Evolutionary conservation across 37 sponge, comb jelly and placozoan genomes (phyloP).

Genomic region (Agelas oroides): DNA sequence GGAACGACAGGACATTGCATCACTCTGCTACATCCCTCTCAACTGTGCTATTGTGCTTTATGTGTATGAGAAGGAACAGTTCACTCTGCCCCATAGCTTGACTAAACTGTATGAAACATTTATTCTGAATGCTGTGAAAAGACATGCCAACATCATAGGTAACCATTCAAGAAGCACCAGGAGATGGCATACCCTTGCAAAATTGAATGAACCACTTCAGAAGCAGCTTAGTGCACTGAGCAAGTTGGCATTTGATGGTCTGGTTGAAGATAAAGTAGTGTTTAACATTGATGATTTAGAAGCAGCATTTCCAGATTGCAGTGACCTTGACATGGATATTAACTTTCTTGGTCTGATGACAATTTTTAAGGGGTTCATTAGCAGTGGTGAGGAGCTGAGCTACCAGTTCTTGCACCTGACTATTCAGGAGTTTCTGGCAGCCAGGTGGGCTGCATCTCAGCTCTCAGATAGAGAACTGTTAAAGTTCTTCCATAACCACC

Average conservation of each 20-base stretch:
- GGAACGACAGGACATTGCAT: neutral
- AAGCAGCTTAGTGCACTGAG: neutral
- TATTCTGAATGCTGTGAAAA: constrained; percentile 5
- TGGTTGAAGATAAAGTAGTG: neutral
- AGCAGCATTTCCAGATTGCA: neutral
- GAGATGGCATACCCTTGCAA: neutral
- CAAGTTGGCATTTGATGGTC: neutral
- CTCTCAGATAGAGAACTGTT: neutral
- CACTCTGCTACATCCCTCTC: constrained; percentile 5
- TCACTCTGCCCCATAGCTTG: constrained; percentile 1
- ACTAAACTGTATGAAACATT: constrained; percentile 10
- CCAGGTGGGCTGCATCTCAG: neutral
- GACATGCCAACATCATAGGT: neutral
- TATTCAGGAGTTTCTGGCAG: constrained; percentile 31
- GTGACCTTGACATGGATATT: neutral
- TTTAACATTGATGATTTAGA: constrained; percentile 1
- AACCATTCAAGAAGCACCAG: too few species aligned
- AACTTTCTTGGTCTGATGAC: neutral
- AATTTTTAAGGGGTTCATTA: neutral
- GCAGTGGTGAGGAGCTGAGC: neutral
- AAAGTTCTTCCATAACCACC: neutral
- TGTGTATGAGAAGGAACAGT: constrained; percentile 7
- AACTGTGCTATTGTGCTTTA: constrained; percentile 16
- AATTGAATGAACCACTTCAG: neutral
- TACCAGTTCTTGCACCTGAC: constrained; percentile 29